Base-by-base conservation (phyloP, 2,797 vertebrate genomes). In the Manis javanica region DNA sequence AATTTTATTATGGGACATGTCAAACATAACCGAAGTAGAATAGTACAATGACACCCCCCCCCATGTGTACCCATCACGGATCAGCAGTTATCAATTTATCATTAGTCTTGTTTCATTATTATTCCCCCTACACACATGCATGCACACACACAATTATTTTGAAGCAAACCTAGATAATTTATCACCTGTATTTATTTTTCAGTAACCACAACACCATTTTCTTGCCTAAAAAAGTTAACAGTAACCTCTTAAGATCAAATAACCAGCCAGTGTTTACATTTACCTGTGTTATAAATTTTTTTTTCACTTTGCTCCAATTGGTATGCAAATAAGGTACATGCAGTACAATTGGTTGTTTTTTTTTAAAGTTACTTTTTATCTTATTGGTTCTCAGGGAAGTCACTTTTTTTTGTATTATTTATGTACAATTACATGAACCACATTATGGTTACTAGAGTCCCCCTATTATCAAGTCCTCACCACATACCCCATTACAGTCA, bases 61-160 rank as follows among this genome's bases (percentile, higher is more conserved):
- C 42, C 13, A 0, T 4, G 14, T 89, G 39, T 23, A 69, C 51
- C 9, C 37, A 64, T 93, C 34, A 66, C 4, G 71, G 29, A 77
- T 55, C 4, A 86, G 14, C 39, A 87, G 21, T 83, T 83, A 75
- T 11, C 37, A 90, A 34, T 31, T 75, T n/a, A 49, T 69, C 37
- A 31, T 51, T 93, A 82, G 42, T 90, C 24, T 90, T 90, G 21
- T 87, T 95, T 91, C 53, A 83, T 59, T 93, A 16, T 87, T 75
- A 49, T 77, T 75, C 14, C 14, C 46, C 55, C 19, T 85, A 46
- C 42, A 46, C 42, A 46, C 8, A 46, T 7, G 39, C 13, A 31
- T 7, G 42, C 23, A 59, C 29, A 53, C 15, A 5, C 49, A 59
- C 10, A 18, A 77, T 93, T 82, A 91, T 81, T 96, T 87, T 90